These are phyloP conservation scores for Epicampocera succincta DNA, from an alignment of 2,888 invertebrate genomes.

Conservation along the genomic window DNA sequence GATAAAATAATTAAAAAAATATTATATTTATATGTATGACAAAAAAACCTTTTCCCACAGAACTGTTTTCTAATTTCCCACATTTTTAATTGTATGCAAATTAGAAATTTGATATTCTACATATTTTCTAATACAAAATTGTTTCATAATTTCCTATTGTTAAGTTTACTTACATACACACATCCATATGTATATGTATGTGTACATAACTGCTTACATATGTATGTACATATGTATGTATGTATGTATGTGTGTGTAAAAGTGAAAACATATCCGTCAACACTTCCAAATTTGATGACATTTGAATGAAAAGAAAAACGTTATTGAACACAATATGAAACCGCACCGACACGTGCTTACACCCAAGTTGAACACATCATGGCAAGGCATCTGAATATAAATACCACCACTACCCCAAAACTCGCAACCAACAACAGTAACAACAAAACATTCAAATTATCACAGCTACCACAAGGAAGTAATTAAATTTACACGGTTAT, in stretches of 20 bases:
- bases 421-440: conserved; percentile 62
- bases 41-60: conserved; percentile 56
- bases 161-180: conserved; percentile 29
- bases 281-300: conserved; percentile 73
- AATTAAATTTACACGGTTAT: conserved; percentile 82
- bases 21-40: no score
- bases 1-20: no score
- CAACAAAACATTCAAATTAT: conserved; percentile 55
- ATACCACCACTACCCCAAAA: conserved; percentile 45
- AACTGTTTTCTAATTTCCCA: conserved; percentile 1
- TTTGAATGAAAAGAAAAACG: conserved; percentile 28
- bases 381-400: conserved; percentile 5
- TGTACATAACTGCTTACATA: no score
- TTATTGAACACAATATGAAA: conserved; percentile 58
- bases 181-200: no score
- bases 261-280: conserved; percentile 66
- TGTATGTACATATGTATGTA: no score
- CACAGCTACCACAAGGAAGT: conserved; percentile 71
- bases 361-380: conserved; percentile 68
- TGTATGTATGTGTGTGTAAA: no score
- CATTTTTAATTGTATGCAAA: conserved; percentile 76
- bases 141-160: conserved; percentile 64
- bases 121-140: conserved; percentile 39
- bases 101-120: conserved; percentile 73
- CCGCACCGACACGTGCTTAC: conserved; percentile 69